A percentile compares a stretch with the other conserved stretches of the same genome.
Evolutionary conservation across 2,888 invertebrate species (phyloP).

Genomic region (Ptychoptera albimana): DNA sequence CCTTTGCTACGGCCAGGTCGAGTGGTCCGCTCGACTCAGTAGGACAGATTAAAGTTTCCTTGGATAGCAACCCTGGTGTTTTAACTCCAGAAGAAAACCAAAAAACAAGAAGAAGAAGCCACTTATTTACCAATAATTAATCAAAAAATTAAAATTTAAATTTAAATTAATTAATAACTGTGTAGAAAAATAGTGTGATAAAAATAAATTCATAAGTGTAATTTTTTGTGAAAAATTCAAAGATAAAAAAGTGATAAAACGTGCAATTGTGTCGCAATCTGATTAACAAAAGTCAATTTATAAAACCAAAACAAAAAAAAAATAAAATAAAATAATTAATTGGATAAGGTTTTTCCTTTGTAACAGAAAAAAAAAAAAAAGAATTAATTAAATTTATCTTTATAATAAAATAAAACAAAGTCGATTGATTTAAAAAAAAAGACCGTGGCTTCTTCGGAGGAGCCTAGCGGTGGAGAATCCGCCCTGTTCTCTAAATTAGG

Average conservation of each 20-base stretch:
- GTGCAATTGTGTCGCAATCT: neutral
- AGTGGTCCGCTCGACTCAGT: constrained; percentile 19
- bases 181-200: constrained; percentile 3
- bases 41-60: constrained; percentile 12
- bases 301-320: constrained; percentile 4
- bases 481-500: constrained; percentile 49
- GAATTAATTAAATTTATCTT: neutral
- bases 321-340: constrained; percentile 8
- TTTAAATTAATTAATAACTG: neutral
- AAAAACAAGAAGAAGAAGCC: constrained; percentile 4
- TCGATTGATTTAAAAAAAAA: constrained; percentile 2
- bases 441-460: constrained; percentile 33
- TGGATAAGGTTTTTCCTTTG: neutral
- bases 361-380: neutral
- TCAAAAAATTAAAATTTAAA: constrained; percentile 2
- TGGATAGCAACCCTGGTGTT: constrained; percentile 2
- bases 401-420: neutral
- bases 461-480: constrained; percentile 36
- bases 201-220: neutral
- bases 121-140: constrained; percentile 9
- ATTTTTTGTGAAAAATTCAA: neutral
- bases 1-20: constrained; percentile 34
- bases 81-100: neutral
- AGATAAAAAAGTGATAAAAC: neutral
- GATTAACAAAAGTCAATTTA: neutral